Evolutionary conservation across 2,797 vertebrate genomes (phyloP).

Genomic region (Toxotes lorentzi): DNA sequence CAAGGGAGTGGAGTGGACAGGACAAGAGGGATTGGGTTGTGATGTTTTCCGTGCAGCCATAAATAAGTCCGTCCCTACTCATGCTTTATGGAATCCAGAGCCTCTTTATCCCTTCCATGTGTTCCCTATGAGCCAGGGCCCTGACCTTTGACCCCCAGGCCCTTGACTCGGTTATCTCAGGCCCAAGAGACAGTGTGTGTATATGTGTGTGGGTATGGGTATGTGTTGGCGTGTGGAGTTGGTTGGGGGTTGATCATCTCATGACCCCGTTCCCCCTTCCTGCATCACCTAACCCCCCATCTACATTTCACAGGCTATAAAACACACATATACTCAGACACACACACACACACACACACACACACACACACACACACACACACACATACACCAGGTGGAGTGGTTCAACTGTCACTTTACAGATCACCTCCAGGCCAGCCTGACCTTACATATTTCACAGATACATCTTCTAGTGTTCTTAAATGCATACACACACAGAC

Average conservation of each 20-base stretch:
- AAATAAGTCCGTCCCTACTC: conserved; percentile 77
- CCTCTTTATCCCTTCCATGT: conserved; percentile 86
- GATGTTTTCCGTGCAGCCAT: conserved; percentile 76
- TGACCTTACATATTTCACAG: conserved; percentile 49
- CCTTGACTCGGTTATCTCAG: conserved; percentile 81
- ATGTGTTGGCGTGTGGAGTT: conserved; percentile 45
- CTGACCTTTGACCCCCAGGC: conserved; percentile 73
- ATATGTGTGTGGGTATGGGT: conserved; percentile 39
- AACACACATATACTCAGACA: conserved; percentile 57
- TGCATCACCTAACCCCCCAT: conserved; percentile 63
- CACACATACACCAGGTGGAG: conserved; percentile 56
- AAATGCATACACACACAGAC: background rate
- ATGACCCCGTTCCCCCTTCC: conserved; percentile 53
- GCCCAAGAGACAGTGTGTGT: conserved; percentile 57
- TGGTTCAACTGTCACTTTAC: conserved; percentile 53
- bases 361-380: no score
- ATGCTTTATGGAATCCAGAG: conserved; percentile 85
- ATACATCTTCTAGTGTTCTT: conserved; percentile 6
- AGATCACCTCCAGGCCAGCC: conserved; percentile 44
- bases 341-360: conserved; percentile 39
- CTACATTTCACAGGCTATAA: conserved; percentile 80
- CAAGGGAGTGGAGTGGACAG: conserved; percentile 37
- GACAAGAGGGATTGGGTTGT: conserved; percentile 49
- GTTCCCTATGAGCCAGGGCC: conserved; percentile 79
- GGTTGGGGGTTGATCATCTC: conserved; percentile 75